Evolutionary conservation across 2,888 invertebrate genomes (phyloP), one percentile per base, ranked within the genome.

Genomic region (Chymomyza fuscimana): DNA sequence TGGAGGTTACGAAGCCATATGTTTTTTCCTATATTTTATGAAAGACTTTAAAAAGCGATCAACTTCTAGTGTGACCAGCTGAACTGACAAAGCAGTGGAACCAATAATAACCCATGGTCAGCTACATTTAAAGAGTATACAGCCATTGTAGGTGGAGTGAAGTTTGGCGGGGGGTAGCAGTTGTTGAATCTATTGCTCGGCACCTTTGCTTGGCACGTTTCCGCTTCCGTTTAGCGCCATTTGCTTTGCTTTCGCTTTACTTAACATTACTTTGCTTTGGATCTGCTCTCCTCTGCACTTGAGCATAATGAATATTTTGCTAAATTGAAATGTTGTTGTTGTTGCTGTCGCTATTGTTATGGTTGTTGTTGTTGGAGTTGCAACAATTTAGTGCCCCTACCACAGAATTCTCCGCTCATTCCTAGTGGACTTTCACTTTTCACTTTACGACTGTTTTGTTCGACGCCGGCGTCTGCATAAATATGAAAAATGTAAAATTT

Each of bases 401-500:
- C 40, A 12, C 6, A 1, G 32, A 32, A 3, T 3, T 12, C n/a
- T n/a, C 59, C 32, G 29, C 32, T 32, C 59, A 36, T 59, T 59
- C 22, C 29, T 56, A 22, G 25, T 59, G 15, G 32, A 59, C 59
- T 59, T 59, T 59, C 59, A 32, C 59, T 59, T 59, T 59, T 59
- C 59, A 59, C 59, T 59, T 59, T 59, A 46, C 40, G 40, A 54
- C 54, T 16, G 19, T 32, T 61, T 32, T 61, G 61, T 61, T 15
- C 61, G 40, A 84, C 73, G 76, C 68, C 67, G 68, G 73, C 67
- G 69, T 63, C 80, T 87, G 87, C 88, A 84, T 87, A 85, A 86
- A 89, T 86, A 83, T 86, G 88, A 86, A 87, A 89, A 88, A 87
- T 88, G 79, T 84, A 75, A 86, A 88, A 89, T 86, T 87, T 87